phyloP scores from a whole-genome alignment of 2,797 vertebrate genomes.

The Hoplostethus atlanticus region DNA sequence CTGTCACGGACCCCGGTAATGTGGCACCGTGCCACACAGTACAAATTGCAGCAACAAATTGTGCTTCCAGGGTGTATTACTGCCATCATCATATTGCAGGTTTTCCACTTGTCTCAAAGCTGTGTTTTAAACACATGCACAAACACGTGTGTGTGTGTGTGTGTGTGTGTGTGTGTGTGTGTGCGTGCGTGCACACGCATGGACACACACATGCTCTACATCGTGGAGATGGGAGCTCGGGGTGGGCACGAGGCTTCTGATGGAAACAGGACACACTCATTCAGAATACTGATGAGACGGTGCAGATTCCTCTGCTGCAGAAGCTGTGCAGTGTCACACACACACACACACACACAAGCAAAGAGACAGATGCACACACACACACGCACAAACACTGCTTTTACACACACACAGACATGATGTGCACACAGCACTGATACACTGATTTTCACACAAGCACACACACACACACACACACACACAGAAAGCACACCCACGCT shows the following conservation, averaged over 20 bases:
- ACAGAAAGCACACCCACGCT: neutral
- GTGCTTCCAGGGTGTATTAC: slow-evolving; percentile 3
- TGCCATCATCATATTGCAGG: slow-evolving; percentile 29
- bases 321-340: slow-evolving; percentile 22
- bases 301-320: slow-evolving; percentile 50
- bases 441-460: too few species aligned
- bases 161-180: neutral
- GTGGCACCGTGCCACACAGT: too few species aligned
- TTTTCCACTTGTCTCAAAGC: slow-evolving; percentile 28
- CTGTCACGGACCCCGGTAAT: too few species aligned
- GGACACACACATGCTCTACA: slow-evolving; percentile 48
- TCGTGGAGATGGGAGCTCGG: slow-evolving; percentile 48
- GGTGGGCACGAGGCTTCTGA: slow-evolving; percentile 55
- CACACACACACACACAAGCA: slow-evolving; percentile 5
- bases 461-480: neutral
- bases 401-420: neutral
- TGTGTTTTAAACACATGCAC: slow-evolving; percentile 36
- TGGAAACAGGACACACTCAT: slow-evolving; percentile 61
- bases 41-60: slow-evolving; percentile 4
- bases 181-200: slow-evolving; percentile 4
- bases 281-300: slow-evolving; percentile 71
- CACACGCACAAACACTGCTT: neutral
- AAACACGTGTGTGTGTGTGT: neutral
- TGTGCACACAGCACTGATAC: neutral
- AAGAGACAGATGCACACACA: neutral